Evolutionary conservation across 2,797 vertebrate genomes (phyloP), one percentile per base, ranked within the genome.

Genomic region (Sciurus carolinensis): DNA sequence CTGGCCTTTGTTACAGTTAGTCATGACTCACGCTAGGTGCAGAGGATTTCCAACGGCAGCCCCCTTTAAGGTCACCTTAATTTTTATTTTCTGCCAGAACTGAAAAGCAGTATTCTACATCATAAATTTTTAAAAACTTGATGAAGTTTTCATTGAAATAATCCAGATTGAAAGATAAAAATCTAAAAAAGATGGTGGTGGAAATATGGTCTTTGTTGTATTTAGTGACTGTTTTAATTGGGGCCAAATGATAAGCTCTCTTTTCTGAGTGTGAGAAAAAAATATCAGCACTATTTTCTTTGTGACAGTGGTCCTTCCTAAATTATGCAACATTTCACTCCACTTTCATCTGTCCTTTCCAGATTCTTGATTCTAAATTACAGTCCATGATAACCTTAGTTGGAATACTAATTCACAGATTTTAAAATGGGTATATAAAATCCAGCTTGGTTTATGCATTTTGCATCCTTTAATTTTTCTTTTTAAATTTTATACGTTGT

Each of bases 111-210:
- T 66, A 47, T 54, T 85, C 11, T 59, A 52, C 5, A 82, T 42
- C 79, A 87, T 67, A 28, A 82, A 57, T 8, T 72, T 72, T 93
- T 95, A 75, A 91, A 86, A 95, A 81, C 67, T 42, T 71, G 50
- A 30, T 54, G 64, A 90, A 44, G 30, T 76, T 95, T 85, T 90
- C 24, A 57, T 71, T 95, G 59, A 93, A 47, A 62, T 67, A 69
- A 73, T 33, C 4, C 44, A 57, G 1, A 92, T 36, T 42, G 39
- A 95, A 92, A 66, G 12, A n/a, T 71, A 80, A 82, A 87, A 76
- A 72, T 87, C 10, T 57, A 64, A 28, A 42, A 66, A 57, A 36
- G 50, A 50, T 54, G 13, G 18, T 77, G 75, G 11, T 91, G 72
- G 54, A 93, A 67, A 97, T 4, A 52, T 86, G 50, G 13, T n/a